Evolutionary conservation across 2,797 vertebrate species (phyloP).

Genomic region (Cossypha caffra): DNA sequence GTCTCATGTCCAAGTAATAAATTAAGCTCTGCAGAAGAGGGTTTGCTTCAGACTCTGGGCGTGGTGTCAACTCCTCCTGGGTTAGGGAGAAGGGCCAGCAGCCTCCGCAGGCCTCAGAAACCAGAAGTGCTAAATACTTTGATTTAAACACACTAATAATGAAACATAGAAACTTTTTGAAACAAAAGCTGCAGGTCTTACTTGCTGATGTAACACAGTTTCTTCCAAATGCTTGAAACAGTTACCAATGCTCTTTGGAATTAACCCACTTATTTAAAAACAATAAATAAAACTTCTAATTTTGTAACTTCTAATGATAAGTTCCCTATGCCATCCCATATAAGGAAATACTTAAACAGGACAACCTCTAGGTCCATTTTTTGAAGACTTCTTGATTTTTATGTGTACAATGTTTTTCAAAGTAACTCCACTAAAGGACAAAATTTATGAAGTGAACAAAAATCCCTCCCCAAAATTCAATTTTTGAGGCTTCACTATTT

Average conservation of each 20-base stretch:
- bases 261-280: background rate
- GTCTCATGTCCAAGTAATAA: slow-evolving; percentile 22
- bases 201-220: background rate
- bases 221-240: background rate
- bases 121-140: background rate
- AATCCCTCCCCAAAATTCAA: background rate
- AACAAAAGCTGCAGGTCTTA: background rate
- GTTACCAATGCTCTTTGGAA: background rate
- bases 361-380: background rate
- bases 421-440: background rate
- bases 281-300: background rate
- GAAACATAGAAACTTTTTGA: background rate
- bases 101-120: background rate
- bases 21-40: background rate
- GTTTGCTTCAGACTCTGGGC: slow-evolving; percentile 23
- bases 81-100: slow-evolving; percentile 15
- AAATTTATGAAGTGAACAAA: background rate
- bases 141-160: background rate
- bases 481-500: background rate
- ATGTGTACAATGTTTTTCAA: background rate
- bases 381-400: background rate
- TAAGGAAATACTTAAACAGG: background rate
- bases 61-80: slow-evolving; percentile 44
- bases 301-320: background rate
- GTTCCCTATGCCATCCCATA: background rate